Base-by-base conservation (phyloP, 2,888 invertebrate genomes). In the Syritta pipiens region DNA sequence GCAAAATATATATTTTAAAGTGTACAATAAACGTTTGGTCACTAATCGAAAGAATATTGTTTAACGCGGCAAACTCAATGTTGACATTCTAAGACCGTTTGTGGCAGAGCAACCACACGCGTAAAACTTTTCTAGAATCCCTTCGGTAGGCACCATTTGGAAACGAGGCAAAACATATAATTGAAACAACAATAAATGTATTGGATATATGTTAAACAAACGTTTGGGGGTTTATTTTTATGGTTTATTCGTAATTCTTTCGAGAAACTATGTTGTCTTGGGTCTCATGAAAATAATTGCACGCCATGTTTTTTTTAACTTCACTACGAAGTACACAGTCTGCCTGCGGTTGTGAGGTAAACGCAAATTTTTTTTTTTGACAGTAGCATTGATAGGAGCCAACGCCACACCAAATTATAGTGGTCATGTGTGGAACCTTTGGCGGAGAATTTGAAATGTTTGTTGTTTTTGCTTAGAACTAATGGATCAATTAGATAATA, bases 61-160 rank as follows among this genome's bases (percentile, higher is more conserved):
- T 79, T 62, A 74, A 74, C 74, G 79, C 79, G 79, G 79, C 79
- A 79, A 74, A 74, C 19, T n/a, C 26, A 62, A 49, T 79, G 79
- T 79, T 79, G 79, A 79, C 79, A 79, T 79, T 57, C 57, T 68
- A 44, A 35, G 30, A 48, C 32, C 32, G 72, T 67, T 79, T 72
- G 40, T 48, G 65, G 55, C 65, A 65, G 35, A 48, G 6, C 19
- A 67, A 37, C 75, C 46, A 60, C 60, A 75, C 48, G 48, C 55
- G 32, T 44, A 6, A 44, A 49, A 51, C 42, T 49, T 32, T 20
- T 9, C 19, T n/a, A 20, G 20, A 53, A 26, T 7, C 24, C 19
- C 3, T 55, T 32, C 40, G 14, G 9, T 19, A 1, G 19, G 12
- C 53, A 65, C 32, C 26, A 65, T 10, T 9, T 26, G 32, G 6